Percentiles rank a stretch among this genome's conserved stretches.
These are phyloP conservation scores for Aselliscus stoliczkanus DNA, from an alignment of 2,797 vertebrate species.

Conservation along the genomic window DNA sequence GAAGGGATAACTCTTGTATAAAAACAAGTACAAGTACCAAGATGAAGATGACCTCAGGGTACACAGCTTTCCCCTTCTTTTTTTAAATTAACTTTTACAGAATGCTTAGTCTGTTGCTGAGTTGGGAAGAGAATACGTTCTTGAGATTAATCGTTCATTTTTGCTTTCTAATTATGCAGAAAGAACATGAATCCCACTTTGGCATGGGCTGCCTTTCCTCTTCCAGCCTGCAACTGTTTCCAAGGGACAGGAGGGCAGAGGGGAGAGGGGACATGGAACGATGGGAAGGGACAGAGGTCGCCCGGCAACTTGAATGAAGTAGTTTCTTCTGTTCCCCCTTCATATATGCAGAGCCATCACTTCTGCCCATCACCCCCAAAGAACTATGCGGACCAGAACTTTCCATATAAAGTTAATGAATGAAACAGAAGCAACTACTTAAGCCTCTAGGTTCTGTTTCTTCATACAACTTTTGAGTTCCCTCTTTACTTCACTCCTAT, in stretches of 20 bases:
- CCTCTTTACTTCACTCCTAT: not conserved
- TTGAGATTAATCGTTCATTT: constrained; percentile 64
- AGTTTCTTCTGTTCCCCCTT: not conserved
- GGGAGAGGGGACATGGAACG: not conserved
- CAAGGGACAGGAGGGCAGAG: constrained; percentile 61
- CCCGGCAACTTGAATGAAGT: not conserved
- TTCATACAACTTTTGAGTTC: not conserved
- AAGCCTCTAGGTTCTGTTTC: not conserved
- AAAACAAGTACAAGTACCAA: not conserved
- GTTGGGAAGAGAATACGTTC: constrained; percentile 22
- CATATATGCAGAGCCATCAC: not conserved
- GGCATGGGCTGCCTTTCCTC: not conserved
- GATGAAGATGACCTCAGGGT: not conserved
- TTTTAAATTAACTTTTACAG: constrained; percentile 53
- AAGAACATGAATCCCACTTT: not conserved
- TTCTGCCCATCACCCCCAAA: not conserved
- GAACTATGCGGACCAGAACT: not conserved
- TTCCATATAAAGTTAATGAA: not conserved
- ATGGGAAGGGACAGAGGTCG: not conserved
- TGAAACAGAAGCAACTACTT: not conserved
- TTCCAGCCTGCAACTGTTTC: not conserved
- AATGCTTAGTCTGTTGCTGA: constrained; percentile 39
- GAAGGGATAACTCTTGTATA: not conserved
- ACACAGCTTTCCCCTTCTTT: not conserved
- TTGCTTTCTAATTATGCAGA: constrained; percentile 10